Conservation (phyloP, 2,888 invertebrate species). For the Sipha maydis region DNA sequence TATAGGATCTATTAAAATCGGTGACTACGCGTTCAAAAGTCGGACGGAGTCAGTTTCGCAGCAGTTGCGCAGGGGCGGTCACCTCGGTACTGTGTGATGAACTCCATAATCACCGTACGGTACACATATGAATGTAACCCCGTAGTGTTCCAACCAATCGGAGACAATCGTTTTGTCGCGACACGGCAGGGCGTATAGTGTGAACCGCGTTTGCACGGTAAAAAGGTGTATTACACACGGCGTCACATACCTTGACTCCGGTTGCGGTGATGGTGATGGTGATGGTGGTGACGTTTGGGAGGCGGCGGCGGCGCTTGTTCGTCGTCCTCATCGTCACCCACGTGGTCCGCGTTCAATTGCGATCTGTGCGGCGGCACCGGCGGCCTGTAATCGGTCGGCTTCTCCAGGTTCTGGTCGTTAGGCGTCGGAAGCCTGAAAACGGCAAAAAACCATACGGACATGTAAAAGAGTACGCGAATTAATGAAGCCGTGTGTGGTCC, state of each 20-base stretch:
- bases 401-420: conserved; percentile 46
- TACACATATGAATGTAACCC: too few species aligned
- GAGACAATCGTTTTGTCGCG: neutral
- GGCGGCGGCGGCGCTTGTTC: conserved; percentile 61
- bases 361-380: conserved; percentile 88
- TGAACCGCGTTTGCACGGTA: too few species aligned
- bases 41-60: neutral
- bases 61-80: neutral
- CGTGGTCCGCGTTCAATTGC: conserved; percentile 1
- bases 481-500: too few species aligned
- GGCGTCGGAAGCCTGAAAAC: conserved; percentile 42
- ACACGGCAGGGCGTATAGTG: too few species aligned
- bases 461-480: too few species aligned
- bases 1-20: too few species aligned
- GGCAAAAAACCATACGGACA: too few species aligned
- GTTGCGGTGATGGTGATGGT: conserved; percentile 63
- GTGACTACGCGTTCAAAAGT: too few species aligned
- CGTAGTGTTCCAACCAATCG: neutral
- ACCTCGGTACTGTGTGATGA: too few species aligned
- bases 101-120: too few species aligned
- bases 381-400: conserved; percentile 77
- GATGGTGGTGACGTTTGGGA: conserved; percentile 63
- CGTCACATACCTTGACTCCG: conserved; percentile 47
- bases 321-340: conserved; percentile 61
- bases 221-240: too few species aligned